Evolutionary conservation across 2,888 invertebrate species (phyloP).

Genomic region (Chironomus tentans): DNA sequence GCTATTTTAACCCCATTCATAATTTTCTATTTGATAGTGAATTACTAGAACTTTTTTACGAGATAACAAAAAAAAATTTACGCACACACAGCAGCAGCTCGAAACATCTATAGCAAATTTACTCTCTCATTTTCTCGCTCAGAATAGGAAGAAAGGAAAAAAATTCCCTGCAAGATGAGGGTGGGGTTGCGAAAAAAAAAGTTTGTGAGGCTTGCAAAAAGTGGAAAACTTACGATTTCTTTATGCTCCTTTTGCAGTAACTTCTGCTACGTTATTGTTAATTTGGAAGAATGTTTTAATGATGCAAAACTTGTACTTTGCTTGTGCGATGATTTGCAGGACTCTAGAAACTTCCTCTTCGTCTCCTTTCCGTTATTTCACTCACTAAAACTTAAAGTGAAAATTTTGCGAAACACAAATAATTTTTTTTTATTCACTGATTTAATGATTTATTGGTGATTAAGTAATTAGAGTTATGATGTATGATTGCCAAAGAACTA

Average conservation of each 20-base stretch:
- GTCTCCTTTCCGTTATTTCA: not conserved
- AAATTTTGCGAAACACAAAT: too few relatives aligned
- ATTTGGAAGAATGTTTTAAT: not conserved
- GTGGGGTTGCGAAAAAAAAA: constrained; percentile 22
- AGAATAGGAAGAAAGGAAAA: not conserved
- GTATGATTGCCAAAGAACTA: too few relatives aligned
- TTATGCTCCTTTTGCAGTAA: not conserved
- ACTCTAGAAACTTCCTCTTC: too few relatives aligned
- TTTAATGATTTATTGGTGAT: too few relatives aligned
- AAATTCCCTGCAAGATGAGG: constrained; percentile 14
- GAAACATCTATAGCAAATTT: not conserved
- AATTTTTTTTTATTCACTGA: too few relatives aligned
- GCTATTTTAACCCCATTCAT: not conserved
- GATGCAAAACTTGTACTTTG: not conserved
- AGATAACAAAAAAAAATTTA: not conserved
- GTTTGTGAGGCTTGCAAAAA: not conserved
- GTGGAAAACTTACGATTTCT: not conserved
- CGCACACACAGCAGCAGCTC: not conserved
- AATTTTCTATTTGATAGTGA: not conserved
- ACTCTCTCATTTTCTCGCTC: not conserved
- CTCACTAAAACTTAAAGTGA: not conserved
- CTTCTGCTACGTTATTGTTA: not conserved
- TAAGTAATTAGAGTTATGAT: too few relatives aligned
- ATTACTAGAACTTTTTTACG: not conserved
- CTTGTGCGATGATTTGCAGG: not conserved